phyloP scores from a whole-genome alignment of 2,888 invertebrate genomes.

The Cyrtodaria siliqua region DNA sequence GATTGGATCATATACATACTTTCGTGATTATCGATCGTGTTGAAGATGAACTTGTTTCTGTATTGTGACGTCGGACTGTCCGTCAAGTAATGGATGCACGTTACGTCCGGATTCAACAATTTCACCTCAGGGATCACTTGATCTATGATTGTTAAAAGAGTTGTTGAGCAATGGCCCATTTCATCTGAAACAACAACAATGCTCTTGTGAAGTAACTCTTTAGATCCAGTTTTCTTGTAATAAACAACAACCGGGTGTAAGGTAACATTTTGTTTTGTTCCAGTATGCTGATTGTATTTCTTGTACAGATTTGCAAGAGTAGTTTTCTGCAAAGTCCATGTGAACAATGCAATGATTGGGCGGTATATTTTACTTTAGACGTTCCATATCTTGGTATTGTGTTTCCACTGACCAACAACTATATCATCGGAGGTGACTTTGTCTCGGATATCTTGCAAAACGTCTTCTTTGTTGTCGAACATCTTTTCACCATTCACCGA shows the following conservation, averaged over 20 bases:
- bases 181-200: constrained; percentile 53
- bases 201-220: constrained; percentile 43
- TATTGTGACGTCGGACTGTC: constrained; percentile 18
- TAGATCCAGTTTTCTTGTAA: neutral
- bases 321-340: constrained; percentile 57
- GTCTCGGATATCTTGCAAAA: no score
- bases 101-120: neutral
- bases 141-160: constrained; percentile 54
- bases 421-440: no score
- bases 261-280: constrained; percentile 34
- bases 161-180: constrained; percentile 44
- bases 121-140: constrained; percentile 42
- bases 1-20: neutral
- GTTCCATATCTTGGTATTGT: constrained; percentile 17
- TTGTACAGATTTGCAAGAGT: constrained; percentile 38
- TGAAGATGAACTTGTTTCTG: constrained; percentile 18
- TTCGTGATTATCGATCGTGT: constrained; percentile 2
- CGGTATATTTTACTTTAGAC: constrained; percentile 17
- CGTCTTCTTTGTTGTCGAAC: constrained; percentile 6
- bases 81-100: constrained; percentile 32
- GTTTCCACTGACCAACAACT: no score
- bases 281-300: constrained; percentile 53
- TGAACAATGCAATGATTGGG: constrained; percentile 34
- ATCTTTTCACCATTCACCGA: constrained; percentile 23
- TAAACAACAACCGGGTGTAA: constrained; percentile 6